Evolutionary conservation across 2,113 vertebrate genomes (phyloP), one percentile per base, ranked within the genome.

Genomic region (Elanoides forficatus): DNA sequence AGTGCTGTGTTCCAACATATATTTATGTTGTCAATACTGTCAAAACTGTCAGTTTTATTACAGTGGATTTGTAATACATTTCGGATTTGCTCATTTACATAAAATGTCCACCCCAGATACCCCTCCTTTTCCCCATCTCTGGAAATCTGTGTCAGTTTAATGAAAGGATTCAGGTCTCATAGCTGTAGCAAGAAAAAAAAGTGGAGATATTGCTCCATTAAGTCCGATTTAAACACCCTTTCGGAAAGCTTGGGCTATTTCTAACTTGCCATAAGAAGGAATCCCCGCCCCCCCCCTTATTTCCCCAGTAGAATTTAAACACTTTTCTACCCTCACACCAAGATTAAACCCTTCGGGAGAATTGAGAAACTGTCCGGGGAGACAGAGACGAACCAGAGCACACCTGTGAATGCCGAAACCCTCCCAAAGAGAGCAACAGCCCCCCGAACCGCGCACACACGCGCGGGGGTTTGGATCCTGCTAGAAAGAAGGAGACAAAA

Each of bases 11-110:
- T 98, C 97, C 98, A 98, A 98, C 97, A 97, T 98, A 98, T 98
- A 98, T 98, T 98, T 98, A 98, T 97, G 97, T 98, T 97, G 97
- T 98, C 98, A 98, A 98, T 98, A 98, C 96, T 98, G 98, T 98
- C 98, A 98, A 98, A 98, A 98, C 97, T 98, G 98, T 98, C 98
- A 98, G 92, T 97, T 98, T 98, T 98, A 98, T 98, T 98, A 97
- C 97, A 91, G 97, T 60, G 95, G 97, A 97, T 98, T 97, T 98
- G 98, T 98, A 98, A 97, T 98, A 97, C 97, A 96, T 98, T 98
- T 98, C 43, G 34, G 96, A 98, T 98, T 97, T 98, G 89, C 97
- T 98, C 96, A 98, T 98, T 98, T 98, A 97, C 98, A 98, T 98
- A 98, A 98, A 98, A 97, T 98, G 96, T 96, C 98, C 97, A 98